Evolutionary conservation across 1,140 invertebrate genomes (phyloP).

Genomic region (fruit fly (Drosophila melanogaster)): Release_6_plus_ISO1_MT NC_004354.4:12282501-12283000

Average conservation of each 20-base stretch:
- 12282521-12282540: conserved; percentile 59
- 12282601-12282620: conserved; percentile 6
- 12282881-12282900: conserved; percentile 84
- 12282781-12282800: conserved; percentile 29
- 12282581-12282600: conserved; percentile 14
- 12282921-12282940: conserved; percentile 61
- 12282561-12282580: conserved; percentile 57
- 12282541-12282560: conserved; percentile 63
- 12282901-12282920: conserved; percentile 65
- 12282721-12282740: conserved; percentile 8
- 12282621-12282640: conserved; percentile 16
- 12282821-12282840: conserved; percentile 55
- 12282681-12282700: conserved; percentile 19
- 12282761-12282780: conserved; percentile 29
- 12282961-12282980: background rate
- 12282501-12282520: conserved; percentile 21
- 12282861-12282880: conserved; percentile 83
- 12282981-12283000: conserved; percentile 23
- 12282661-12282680: background rate
- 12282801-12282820: conserved; percentile 2
- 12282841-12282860: conserved; percentile 84
- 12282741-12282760: background rate
- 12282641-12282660: conserved; percentile 15
- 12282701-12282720: conserved; percentile 61
- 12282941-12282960: conserved; percentile 28